Conservation (phyloP, 2,113 vertebrate species). For the Setophaga coronata region DNA sequence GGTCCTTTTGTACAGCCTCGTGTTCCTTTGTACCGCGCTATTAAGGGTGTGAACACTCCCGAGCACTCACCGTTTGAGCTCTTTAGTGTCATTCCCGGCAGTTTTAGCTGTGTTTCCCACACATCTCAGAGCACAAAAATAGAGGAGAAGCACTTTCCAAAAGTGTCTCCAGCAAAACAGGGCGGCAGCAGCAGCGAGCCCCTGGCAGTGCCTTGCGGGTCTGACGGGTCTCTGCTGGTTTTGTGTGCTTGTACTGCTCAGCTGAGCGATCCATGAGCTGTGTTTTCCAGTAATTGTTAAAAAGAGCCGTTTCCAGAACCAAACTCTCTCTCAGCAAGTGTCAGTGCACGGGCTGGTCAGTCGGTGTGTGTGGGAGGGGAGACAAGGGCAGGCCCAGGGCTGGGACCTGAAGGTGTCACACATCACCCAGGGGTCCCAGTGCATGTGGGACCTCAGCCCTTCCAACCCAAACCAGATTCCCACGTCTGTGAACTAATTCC, state of each 20-base stretch:
- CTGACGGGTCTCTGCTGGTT: neutral
- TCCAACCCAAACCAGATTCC: rapidly evolving
- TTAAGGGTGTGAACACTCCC: neutral
- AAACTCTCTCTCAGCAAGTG: rapidly evolving
- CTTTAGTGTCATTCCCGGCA: neutral
- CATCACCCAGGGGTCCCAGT: rapidly evolving
- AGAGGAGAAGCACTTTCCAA: neutral
- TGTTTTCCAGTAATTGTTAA: neutral
- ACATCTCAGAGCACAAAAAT: neutral
- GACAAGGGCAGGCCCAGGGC: rapidly evolving
- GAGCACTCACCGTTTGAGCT: neutral
- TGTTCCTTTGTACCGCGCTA: neutral
- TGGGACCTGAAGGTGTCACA: rapidly evolving
- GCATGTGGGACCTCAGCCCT: neutral
- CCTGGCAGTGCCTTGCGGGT: neutral
- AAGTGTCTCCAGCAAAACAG: neutral
- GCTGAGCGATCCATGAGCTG: neutral
- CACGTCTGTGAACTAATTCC: rapidly evolving
- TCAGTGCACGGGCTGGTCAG: rapidly evolving
- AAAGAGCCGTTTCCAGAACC: neutral
- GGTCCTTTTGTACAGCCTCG: neutral
- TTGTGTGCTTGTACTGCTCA: neutral
- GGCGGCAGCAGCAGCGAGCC: neutral
- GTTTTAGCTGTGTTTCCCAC: neutral
- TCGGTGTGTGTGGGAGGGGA: neutral